phyloP scores from a whole-genome alignment of 2,888 invertebrate species.

The Ophioninae sp. region DNA sequence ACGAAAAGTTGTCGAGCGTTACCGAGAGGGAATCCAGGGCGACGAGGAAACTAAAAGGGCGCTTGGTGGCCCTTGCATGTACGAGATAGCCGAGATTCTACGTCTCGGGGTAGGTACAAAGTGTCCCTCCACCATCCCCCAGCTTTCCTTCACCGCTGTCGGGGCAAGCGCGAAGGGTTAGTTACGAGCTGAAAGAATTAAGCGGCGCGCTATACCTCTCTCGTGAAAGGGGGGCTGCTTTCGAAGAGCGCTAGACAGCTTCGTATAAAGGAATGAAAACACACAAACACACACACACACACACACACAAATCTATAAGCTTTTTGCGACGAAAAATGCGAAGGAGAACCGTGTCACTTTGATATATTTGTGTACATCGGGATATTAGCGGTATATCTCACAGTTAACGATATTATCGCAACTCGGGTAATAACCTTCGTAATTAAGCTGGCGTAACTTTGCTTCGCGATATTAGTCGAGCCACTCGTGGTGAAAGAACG shows the following conservation, averaged over 20 bases:
- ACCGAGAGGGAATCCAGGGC: conserved; percentile 49
- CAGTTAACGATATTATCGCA: conserved; percentile 59
- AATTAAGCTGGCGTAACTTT: conserved; percentile 59
- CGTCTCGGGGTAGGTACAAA: conserved; percentile 55
- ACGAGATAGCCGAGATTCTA: conserved; percentile 55
- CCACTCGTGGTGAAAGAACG: background rate
- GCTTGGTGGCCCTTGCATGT: conserved; percentile 50
- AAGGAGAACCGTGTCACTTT: conserved; percentile 32
- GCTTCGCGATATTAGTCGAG: conserved; percentile 12
- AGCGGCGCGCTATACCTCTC: conserved; percentile 55
- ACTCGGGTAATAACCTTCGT: conserved; percentile 49
- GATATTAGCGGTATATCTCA: conserved; percentile 12
- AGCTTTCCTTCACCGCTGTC: conserved; percentile 26
- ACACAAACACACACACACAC: conserved; percentile 28
- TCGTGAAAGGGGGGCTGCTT: conserved; percentile 48
- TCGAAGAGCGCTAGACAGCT: conserved; percentile 45
- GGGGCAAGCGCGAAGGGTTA: conserved; percentile 54
- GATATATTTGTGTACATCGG: background rate
- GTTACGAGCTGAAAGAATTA: conserved; percentile 58
- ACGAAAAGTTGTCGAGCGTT: conserved; percentile 75
- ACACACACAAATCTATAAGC: background rate
- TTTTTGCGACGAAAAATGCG: conserved; percentile 35
- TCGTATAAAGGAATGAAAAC: conserved; percentile 24
- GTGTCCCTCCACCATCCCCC: conserved; percentile 45
- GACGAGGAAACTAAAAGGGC: conserved; percentile 50